Percentiles rank a stretch among this genome's conserved stretches.
Conservation (phyloP, 2,113 vertebrate genomes). For the Nyctereutes procyonoides region DNA sequence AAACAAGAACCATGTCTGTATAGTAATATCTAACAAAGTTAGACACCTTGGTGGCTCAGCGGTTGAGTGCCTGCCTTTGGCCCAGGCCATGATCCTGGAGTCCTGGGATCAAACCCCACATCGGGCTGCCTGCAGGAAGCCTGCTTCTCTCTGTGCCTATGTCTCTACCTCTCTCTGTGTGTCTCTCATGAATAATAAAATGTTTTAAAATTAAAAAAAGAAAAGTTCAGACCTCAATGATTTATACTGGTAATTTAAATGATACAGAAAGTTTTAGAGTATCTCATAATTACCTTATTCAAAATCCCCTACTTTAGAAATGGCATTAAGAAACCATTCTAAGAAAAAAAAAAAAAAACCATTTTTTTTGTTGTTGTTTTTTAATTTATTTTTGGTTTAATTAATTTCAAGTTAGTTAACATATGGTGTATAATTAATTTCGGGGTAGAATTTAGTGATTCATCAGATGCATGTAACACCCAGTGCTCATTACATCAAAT, state of each 20-base stretch:
- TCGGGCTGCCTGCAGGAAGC: no score
- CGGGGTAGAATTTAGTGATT: no score
- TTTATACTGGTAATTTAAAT: conserved; percentile 32
- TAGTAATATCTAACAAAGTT: conserved; percentile 9
- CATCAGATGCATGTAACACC: no score
- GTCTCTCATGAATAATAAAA: no score
- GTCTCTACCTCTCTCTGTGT: no score
- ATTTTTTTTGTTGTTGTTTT: background rate
- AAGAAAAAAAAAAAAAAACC: background rate
- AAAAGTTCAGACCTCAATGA: background rate
- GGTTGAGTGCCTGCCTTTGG: no score
- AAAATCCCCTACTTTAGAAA: conserved; percentile 61
- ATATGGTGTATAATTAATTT: background rate
- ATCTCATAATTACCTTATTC: conserved; percentile 39
- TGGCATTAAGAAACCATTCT: background rate
- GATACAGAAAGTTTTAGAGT: conserved; percentile 3
- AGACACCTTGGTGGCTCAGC: no score
- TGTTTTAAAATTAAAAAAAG: no score
- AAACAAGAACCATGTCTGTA: conserved; percentile 19
- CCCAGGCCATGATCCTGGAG: no score
- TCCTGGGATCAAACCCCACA: no score
- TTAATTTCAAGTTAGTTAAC: background rate
- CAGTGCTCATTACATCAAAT: no score
- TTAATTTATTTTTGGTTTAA: background rate
- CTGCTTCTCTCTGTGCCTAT: no score